Evolutionary conservation across 1,140 invertebrate species (phyloP).

Genomic region (Spodoptera litura): DNA sequence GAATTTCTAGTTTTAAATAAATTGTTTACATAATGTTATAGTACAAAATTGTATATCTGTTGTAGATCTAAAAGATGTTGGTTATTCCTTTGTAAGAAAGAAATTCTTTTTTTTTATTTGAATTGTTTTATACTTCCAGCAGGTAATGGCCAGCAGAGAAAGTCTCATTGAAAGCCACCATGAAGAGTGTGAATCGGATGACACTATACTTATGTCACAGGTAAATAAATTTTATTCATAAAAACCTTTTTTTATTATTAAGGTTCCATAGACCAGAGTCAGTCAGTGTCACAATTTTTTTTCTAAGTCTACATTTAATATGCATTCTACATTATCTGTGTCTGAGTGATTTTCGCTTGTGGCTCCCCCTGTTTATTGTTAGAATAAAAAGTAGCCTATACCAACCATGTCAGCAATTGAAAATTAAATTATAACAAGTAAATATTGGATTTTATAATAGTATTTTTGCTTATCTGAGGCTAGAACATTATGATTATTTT

Average conservation of each 20-base stretch:
- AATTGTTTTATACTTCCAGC: conserved; percentile 75
- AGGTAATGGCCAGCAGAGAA: conserved; percentile 92
- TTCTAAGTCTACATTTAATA: too few relatives aligned
- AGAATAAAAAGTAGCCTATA: too few relatives aligned
- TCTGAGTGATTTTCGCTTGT: too few relatives aligned
- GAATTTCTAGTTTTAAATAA: conserved; percentile 12
- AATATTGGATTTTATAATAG: too few relatives aligned
- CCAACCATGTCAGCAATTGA: too few relatives aligned
- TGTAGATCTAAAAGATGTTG: neutral
- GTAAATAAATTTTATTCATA: conserved; percentile 49
- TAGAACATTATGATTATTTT: too few relatives aligned
- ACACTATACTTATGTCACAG: conserved; percentile 92
- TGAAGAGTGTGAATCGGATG: conserved; percentile 91
- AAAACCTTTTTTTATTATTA: neutral
- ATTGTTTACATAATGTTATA: neutral
- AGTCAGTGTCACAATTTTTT: neutral
- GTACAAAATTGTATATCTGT: neutral
- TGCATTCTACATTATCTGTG: too few relatives aligned
- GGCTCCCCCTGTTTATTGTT: too few relatives aligned
- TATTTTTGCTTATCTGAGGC: too few relatives aligned
- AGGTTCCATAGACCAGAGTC: too few relatives aligned
- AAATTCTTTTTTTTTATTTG: neutral
- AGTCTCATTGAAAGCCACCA: conserved; percentile 89
- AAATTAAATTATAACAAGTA: too few relatives aligned
- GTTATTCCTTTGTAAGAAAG: neutral